Evolutionary conservation across 2,113 vertebrate genomes (phyloP).

Genomic region (Camelus bactrianus): DNA sequence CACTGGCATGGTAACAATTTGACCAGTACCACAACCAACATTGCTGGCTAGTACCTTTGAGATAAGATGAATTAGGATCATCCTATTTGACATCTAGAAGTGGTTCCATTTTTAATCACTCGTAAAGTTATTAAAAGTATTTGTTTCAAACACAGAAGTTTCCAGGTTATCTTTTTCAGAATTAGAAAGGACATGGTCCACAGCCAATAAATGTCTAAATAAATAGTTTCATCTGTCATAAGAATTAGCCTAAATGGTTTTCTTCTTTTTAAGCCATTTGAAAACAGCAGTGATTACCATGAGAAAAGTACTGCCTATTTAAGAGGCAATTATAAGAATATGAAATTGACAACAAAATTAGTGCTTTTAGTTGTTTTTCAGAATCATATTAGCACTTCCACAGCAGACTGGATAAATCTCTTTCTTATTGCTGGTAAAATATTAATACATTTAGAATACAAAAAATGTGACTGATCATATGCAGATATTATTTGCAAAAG

Average conservation of each 20-base stretch:
- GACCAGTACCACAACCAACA: background rate
- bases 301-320: constrained; percentile 77
- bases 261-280: constrained; percentile 59
- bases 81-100: constrained; percentile 19
- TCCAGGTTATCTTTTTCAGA: constrained; percentile 67
- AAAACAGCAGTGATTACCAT: constrained; percentile 75
- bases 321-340: constrained; percentile 78
- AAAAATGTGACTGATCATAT: constrained; percentile 68
- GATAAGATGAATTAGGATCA: constrained; percentile 9
- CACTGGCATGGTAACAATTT: background rate
- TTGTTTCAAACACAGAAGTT: constrained; percentile 63
- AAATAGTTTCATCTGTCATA: constrained; percentile 49
- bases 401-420: constrained; percentile 73
- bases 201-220: constrained; percentile 66
- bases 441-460: constrained; percentile 69
- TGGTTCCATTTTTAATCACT: constrained; percentile 26
- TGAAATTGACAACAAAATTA: constrained; percentile 85
- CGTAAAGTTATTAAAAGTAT: constrained; percentile 56
- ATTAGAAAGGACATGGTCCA: constrained; percentile 64
- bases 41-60: background rate
- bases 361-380: constrained; percentile 71
- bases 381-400: constrained; percentile 75
- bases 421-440: constrained; percentile 76
- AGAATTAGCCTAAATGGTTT: constrained; percentile 67
- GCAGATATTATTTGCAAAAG: constrained; percentile 56